phyloP scores from a whole-genome alignment of 2,113 vertebrate species.

The Gobiocypris rarus region DNA sequence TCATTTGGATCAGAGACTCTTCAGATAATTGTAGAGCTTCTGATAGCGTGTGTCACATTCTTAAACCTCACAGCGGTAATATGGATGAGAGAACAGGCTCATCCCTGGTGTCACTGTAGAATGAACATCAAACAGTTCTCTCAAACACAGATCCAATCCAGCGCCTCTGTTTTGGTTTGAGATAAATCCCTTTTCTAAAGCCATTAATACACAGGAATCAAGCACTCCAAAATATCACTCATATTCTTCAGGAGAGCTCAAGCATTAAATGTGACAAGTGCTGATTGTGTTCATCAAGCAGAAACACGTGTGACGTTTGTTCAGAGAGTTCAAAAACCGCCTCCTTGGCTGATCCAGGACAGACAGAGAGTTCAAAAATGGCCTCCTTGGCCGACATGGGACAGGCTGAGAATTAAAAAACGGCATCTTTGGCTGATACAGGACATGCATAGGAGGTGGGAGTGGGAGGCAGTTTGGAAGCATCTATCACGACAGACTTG shows the following conservation, averaged over 20 bases:
- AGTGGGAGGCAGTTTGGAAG: too few relatives aligned
- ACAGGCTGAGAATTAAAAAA: too few relatives aligned
- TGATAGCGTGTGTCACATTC: conserved; percentile 20
- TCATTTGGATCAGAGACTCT: conserved; percentile 3
- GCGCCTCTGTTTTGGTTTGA: conserved; percentile 11
- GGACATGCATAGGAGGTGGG: too few relatives aligned
- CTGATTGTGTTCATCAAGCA: neutral
- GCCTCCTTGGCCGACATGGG: too few relatives aligned
- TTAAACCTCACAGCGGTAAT: conserved; percentile 27
- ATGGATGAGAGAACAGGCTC: conserved; percentile 26
- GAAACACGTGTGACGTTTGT: neutral
- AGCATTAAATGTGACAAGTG: neutral
- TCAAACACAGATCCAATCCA: conserved; percentile 17
- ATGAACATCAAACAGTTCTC: conserved; percentile 31
- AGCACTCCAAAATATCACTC: neutral
- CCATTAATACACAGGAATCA: conserved; percentile 21
- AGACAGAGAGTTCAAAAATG: too few relatives aligned
- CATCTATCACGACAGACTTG: too few relatives aligned
- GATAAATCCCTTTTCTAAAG: conserved; percentile 24
- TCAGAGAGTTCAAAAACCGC: neutral
- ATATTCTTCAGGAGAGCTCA: conserved; percentile 24
- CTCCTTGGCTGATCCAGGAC: too few relatives aligned
- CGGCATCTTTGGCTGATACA: too few relatives aligned
- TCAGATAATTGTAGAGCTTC: conserved; percentile 23
- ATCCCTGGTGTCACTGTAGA: conserved; percentile 33